Conservation (phyloP, 2,797 vertebrate species). For the Brachymystax lenok region DNA sequence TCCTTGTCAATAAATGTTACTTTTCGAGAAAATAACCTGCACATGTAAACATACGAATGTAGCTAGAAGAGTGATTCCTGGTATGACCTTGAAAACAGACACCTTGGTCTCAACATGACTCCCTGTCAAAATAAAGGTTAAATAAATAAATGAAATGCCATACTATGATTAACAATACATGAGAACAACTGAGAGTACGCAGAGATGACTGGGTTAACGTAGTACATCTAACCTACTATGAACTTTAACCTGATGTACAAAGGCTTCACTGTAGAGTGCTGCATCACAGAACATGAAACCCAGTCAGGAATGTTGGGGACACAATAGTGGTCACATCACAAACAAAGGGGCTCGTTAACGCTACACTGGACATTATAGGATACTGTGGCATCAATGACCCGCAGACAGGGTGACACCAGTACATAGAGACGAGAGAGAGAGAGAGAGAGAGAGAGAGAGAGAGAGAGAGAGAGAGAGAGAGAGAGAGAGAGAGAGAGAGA, state of each 20-base stretch:
- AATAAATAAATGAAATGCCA: too few species aligned
- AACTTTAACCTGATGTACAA: constrained; percentile 1
- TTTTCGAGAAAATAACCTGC: too few species aligned
- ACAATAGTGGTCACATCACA: constrained; percentile 53
- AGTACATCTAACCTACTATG: not conserved
- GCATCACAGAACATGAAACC: constrained; percentile 54
- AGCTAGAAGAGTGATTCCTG: too few species aligned
- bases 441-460: constrained; percentile 45
- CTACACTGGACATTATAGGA: constrained; percentile 19
- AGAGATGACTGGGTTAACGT: not conserved
- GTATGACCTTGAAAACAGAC: too few species aligned
- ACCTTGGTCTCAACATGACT: too few species aligned
- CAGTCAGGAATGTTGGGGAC: constrained; percentile 55
- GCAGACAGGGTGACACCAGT: constrained; percentile 54
- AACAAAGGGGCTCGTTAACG: constrained; percentile 67
- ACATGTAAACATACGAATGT: too few species aligned
- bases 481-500: constrained; percentile 48
- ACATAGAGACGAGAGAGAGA: constrained; percentile 46
- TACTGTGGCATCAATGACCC: constrained; percentile 56
- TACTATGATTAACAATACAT: not conserved
- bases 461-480: constrained; percentile 48
- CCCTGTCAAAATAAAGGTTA: too few species aligned
- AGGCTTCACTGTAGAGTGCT: constrained; percentile 20
- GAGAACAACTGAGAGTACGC: not conserved
- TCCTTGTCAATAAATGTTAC: too few species aligned